These are phyloP conservation scores for Cheracebus regulus DNA, from an alignment of 2,797 vertebrate genomes.

Conservation along the genomic window DNA sequence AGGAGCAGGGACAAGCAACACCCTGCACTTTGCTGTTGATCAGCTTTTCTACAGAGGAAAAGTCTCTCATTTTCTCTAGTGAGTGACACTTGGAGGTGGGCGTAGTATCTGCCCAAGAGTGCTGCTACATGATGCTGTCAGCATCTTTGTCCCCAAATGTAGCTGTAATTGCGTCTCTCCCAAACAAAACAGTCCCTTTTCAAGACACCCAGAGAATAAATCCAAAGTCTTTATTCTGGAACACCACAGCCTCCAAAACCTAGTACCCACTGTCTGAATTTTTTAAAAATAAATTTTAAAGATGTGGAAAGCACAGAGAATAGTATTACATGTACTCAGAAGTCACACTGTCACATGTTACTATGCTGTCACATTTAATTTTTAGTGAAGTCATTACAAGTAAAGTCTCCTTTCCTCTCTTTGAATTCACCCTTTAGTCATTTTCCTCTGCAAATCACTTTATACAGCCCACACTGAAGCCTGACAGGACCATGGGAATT, in stretches of 20 bases:
- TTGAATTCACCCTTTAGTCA: neutral
- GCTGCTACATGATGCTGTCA: neutral
- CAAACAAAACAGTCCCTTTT: neutral
- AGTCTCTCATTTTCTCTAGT: neutral
- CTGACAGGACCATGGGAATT: neutral
- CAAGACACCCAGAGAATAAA: neutral
- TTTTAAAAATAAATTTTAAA: neutral
- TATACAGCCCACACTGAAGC: neutral
- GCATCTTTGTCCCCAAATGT: neutral
- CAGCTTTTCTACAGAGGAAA: neutral
- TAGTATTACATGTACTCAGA: neutral
- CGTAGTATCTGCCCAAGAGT: neutral
- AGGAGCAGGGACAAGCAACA: neutral
- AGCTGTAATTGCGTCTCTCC: neutral
- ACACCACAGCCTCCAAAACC: neutral
- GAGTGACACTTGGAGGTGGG: neutral
- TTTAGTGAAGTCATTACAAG: neutral
- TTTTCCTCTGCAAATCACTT: neutral
- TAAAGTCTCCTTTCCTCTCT: neutral
- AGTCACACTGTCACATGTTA: neutral
- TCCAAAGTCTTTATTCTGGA: neutral
- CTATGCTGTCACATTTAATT: neutral
- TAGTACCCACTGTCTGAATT: neutral
- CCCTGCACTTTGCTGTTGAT: neutral
- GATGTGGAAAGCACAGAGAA: neutral